Conservation (phyloP, 2,888 invertebrate genomes). For the Capitulum mitella region DNA sequence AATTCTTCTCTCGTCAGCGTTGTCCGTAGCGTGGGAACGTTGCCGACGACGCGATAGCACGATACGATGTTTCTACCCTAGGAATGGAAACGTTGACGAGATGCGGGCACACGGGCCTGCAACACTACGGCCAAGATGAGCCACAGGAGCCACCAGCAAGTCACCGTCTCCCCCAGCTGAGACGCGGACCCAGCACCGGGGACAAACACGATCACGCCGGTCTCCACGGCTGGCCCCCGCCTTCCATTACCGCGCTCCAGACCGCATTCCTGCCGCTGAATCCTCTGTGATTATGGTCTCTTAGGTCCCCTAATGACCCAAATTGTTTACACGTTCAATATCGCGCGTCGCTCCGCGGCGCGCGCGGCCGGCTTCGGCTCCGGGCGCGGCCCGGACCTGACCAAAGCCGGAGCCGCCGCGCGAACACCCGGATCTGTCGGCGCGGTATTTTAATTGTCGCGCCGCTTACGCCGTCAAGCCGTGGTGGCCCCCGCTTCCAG, state of each 20-base stretch:
- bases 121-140: too few species aligned
- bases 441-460: not conserved
- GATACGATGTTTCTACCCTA: too few species aligned
- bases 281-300: not conserved
- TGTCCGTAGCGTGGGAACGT: too few species aligned
- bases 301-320: not conserved
- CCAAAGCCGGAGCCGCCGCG: not conserved
- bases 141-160: too few species aligned
- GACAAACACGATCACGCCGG: not conserved
- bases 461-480: not conserved
- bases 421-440: not conserved
- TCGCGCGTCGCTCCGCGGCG: not conserved
- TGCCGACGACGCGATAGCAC: too few species aligned
- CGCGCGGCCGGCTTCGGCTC: not conserved
- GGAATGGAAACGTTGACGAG: too few species aligned
- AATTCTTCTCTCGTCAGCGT: too few species aligned
- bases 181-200: too few species aligned
- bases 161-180: too few species aligned
- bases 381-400: not conserved
- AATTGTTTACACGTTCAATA: conserved; percentile 5
- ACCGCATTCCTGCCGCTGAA: not conserved
- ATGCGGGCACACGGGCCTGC: too few species aligned
- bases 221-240: not conserved
- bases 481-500: too few species aligned
- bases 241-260: not conserved